Conservation (phyloP, 2,888 invertebrate genomes). For the Tholera decimalis region DNA sequence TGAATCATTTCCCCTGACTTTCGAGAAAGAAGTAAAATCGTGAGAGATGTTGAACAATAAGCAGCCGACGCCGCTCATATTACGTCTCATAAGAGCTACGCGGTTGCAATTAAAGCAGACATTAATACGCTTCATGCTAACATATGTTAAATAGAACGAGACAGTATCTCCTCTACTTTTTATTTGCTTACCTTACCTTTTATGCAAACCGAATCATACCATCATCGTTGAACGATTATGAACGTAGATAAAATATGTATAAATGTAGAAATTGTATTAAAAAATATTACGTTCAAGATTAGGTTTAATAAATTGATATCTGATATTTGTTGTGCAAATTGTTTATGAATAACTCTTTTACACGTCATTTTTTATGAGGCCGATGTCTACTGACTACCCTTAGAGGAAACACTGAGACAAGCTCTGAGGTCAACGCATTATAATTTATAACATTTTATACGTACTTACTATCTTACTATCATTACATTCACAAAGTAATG, state of each 20-base stretch:
- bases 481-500: slow-evolving; percentile 25
- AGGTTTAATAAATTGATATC: slow-evolving; percentile 5
- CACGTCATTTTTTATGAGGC: no score
- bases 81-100: slow-evolving; percentile 62
- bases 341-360: no score
- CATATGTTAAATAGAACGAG: slow-evolving; percentile 62
- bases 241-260: neutral
- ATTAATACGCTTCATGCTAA: slow-evolving; percentile 54
- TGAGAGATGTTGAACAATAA: slow-evolving; percentile 84
- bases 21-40: slow-evolving; percentile 87
- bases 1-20: slow-evolving; percentile 84
- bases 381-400: no score
- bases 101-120: slow-evolving; percentile 55
- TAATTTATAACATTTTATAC: no score
- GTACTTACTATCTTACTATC: no score
- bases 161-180: slow-evolving; percentile 42
- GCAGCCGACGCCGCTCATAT: slow-evolving; percentile 61
- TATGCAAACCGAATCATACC: slow-evolving; percentile 19
- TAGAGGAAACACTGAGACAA: no score
- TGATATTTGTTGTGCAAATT: no score
- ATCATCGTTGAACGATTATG: slow-evolving; percentile 7
- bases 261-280: neutral
- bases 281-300: no score
- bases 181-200: slow-evolving; percentile 27
- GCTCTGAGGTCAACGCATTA: no score